Percentiles rank a stretch among this genome's conserved stretches.
Conservation (phyloP, 2,113 vertebrate genomes). For the Merops nubicus region DNA sequence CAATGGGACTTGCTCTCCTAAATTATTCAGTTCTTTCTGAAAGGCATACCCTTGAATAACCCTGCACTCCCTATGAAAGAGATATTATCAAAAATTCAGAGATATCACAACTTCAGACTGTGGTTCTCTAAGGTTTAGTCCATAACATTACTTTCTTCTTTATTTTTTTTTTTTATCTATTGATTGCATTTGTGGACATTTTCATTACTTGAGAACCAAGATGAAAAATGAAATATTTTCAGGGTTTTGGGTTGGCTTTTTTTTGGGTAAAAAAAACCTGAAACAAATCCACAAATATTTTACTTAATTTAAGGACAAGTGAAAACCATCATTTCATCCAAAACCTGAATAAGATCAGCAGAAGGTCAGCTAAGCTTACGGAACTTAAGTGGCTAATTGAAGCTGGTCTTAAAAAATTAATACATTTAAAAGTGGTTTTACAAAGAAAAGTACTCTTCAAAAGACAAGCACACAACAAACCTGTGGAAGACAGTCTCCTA, state of each 20-base stretch:
- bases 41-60: background rate
- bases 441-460: background rate
- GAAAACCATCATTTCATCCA: background rate
- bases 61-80: background rate
- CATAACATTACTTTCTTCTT: background rate
- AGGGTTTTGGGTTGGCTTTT: too few relatives aligned
- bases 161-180: background rate
- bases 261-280: background rate
- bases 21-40: background rate
- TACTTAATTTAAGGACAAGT: background rate
- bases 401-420: background rate
- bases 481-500: background rate
- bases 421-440: background rate
- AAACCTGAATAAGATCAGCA: background rate
- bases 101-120: background rate
- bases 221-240: background rate
- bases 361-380: background rate
- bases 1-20: background rate
- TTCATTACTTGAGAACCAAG: background rate
- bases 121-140: background rate
- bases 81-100: background rate
- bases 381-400: background rate
- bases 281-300: rapidly evolving
- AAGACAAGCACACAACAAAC: background rate
- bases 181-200: background rate